Evolutionary conservation across 1,140 invertebrate species (phyloP).

Genomic region (Macrobrachium rosenbergii): DNA sequence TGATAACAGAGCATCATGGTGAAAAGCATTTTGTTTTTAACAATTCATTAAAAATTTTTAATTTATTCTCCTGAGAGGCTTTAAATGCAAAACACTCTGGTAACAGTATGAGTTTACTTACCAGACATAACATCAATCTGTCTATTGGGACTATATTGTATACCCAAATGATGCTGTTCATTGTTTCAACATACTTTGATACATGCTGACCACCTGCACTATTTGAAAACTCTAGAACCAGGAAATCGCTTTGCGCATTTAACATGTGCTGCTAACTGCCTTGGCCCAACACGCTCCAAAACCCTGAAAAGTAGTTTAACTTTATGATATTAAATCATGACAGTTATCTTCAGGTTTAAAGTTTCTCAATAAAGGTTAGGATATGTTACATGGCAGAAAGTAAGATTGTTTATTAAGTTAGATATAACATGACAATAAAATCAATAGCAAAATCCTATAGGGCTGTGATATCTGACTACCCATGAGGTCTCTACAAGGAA

Average conservation of each 20-base stretch:
- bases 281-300: constrained; percentile 91
- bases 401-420: constrained; percentile 36
- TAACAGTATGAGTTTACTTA: constrained; percentile 67
- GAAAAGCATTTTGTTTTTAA: too few relatives aligned
- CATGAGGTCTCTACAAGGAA: too few relatives aligned
- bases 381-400: constrained; percentile 67
- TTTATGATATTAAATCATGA: too few relatives aligned
- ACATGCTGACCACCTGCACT: constrained; percentile 83
- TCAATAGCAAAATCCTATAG: too few relatives aligned
- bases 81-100: too few relatives aligned
- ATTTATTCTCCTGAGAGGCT: background rate
- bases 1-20: too few relatives aligned
- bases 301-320: constrained; percentile 79
- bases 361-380: too few relatives aligned
- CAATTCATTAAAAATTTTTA: background rate
- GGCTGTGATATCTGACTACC: too few relatives aligned
- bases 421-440: too few relatives aligned
- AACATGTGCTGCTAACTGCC: constrained; percentile 89
- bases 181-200: constrained; percentile 93
- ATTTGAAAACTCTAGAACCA: constrained; percentile 86
- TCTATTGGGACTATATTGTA: constrained; percentile 97
- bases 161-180: constrained; percentile 98
- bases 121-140: constrained; percentile 71
- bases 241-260: constrained; percentile 95
- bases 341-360: too few relatives aligned